Base-by-base conservation (phyloP, 2,113 vertebrate genomes). In the Scartelaos histophorus region DNA sequence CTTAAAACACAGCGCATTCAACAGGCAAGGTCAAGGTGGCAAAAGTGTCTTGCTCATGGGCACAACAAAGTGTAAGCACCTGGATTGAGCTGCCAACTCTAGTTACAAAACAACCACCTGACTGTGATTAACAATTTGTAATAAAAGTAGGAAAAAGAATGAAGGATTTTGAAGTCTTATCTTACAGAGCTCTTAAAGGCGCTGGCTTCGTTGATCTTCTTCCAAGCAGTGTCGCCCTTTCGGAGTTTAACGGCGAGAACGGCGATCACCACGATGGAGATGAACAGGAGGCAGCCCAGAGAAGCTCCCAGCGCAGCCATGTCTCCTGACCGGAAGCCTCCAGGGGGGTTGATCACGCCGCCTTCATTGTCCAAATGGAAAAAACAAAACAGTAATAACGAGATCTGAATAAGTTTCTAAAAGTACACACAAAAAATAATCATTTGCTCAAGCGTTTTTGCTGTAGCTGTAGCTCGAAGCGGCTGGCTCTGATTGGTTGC, bases 221-320 rank as follows among this genome's bases (percentile, higher is more conserved):
- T 86, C 90, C 88, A 92, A 81, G 85, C 82, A 2, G 71, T 5
- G n/a, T 84, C 86, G 1, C 77, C 74, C 1, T 24, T 87, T 46
- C 24, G 77, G 17, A 92, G 34, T 13, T 29, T 62, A 24, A 65
- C 29, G 13, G 69, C 38, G 34, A 96, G 79, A 45, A 94, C 21
- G 9, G 80, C 92, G 9, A 96, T 93, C 67, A 90, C 13, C 46
- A 92, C 74, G 22, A 95, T 66, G 67, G 79, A 83, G 34, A 95
- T 17, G 13, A 92, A n/a, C n/a, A 97, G 77, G 35, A 95, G 75
- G 3, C 85, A 82, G 5, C 91, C 94, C 70, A 97, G 84, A 0
- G 80, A 85, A 0, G 87, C 94, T 0, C 95, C 95, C 0, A 96
- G 49, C 2, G 89, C 71, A 0, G 79, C 92, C 94, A 96, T 96